Conservation (phyloP, 2,113 vertebrate species). For the Globicephala melas region DNA sequence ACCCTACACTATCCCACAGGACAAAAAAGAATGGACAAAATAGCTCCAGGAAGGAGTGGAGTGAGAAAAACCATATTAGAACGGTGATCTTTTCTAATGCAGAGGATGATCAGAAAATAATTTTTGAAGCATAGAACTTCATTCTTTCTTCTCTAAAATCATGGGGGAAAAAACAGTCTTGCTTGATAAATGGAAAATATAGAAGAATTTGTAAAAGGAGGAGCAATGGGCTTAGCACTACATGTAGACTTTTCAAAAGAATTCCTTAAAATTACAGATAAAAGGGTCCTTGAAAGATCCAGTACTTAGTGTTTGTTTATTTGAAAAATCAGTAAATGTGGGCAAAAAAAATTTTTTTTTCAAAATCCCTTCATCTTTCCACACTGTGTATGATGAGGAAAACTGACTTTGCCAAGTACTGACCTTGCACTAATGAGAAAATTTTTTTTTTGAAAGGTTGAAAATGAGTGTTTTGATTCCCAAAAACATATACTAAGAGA, state of each 20-base stretch:
- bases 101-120: neutral
- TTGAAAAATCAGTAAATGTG: neutral
- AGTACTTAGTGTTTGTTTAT: neutral
- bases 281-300: neutral
- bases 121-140: neutral
- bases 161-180: neutral
- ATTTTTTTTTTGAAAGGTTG: neutral
- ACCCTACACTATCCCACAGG: neutral
- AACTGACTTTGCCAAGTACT: neutral
- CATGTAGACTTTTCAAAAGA: neutral
- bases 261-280: conserved; percentile 2
- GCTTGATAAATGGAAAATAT: neutral
- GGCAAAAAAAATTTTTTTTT: neutral
- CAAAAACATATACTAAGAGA: neutral
- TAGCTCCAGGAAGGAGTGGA: neutral
- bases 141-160: neutral
- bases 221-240: neutral
- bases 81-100: neutral
- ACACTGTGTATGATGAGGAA: neutral
- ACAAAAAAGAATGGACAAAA: neutral
- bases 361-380: conserved; percentile 9
- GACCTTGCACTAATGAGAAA: neutral
- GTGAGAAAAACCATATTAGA: neutral
- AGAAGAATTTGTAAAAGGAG: neutral
- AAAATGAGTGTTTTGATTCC: conserved; percentile 27